These are phyloP conservation scores for Carterocephalus palaemon DNA, from an alignment of 2,888 invertebrate genomes.

Conservation along the genomic window DNA sequence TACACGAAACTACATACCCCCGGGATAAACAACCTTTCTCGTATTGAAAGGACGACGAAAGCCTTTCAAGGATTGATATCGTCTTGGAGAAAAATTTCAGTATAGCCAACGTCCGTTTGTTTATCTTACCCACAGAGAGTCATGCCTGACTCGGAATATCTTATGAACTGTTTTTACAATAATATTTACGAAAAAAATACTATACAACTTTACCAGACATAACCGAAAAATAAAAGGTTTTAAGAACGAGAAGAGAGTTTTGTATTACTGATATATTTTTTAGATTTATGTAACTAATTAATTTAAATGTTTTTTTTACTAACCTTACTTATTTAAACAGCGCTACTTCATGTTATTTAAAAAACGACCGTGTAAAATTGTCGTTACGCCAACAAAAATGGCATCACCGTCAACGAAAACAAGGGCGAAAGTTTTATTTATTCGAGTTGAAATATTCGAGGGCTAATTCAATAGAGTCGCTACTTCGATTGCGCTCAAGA, in stretches of 20 bases:
- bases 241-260: too few species aligned
- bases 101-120: background rate
- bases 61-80: conserved; percentile 37
- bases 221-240: too few species aligned
- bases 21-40: conserved; percentile 40
- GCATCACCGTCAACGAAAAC: conserved; percentile 30
- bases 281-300: too few species aligned
- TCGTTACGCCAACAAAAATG: conserved; percentile 31
- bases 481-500: conserved; percentile 63
- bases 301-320: too few species aligned
- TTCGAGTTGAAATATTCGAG: conserved; percentile 61
- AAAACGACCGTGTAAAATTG: conserved; percentile 23
- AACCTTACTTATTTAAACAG: too few species aligned
- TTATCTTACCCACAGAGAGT: too few species aligned
- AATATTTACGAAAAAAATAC: too few species aligned
- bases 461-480: conserved; percentile 62
- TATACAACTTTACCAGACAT: too few species aligned
- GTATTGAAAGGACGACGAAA: conserved; percentile 41
- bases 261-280: too few species aligned
- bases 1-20: conserved; percentile 40
- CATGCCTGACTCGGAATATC: too few species aligned
- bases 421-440: conserved; percentile 50
- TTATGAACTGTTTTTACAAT: too few species aligned
- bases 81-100: conserved; percentile 33
- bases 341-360: conserved; percentile 1